phyloP scores from a whole-genome alignment of 2,797 vertebrate species.

The Lithobates pipiens region DNA sequence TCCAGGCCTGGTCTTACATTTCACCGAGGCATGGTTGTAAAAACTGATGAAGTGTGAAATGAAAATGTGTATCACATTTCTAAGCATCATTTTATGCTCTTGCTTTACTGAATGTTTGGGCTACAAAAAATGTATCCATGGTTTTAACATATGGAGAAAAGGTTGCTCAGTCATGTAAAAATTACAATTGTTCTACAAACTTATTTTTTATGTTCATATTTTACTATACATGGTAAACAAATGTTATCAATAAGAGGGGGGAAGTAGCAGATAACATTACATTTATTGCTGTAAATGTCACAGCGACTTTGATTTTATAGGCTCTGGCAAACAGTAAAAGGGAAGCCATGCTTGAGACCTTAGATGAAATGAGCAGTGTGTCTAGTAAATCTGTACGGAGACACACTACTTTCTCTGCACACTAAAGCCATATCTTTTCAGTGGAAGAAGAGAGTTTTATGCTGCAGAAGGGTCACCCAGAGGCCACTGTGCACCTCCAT shows the following conservation, averaged over 20 bases:
- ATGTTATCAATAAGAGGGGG: slow-evolving; percentile 60
- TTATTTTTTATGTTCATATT: slow-evolving; percentile 37
- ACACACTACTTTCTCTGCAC: slow-evolving; percentile 22
- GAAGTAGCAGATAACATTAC: slow-evolving; percentile 47
- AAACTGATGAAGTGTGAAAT: slow-evolving; percentile 98
- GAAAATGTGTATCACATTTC: slow-evolving; percentile 98
- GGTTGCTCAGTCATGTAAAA: slow-evolving; percentile 71
- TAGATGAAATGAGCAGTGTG: slow-evolving; percentile 57
- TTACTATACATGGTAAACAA: slow-evolving; percentile 65
- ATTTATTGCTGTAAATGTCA: slow-evolving; percentile 54
- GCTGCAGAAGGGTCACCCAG: slow-evolving; percentile 46
- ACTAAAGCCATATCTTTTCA: slow-evolving; percentile 1
- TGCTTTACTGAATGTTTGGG: slow-evolving; percentile 74
- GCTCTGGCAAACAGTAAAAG: slow-evolving; percentile 47
- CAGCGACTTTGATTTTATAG: slow-evolving; percentile 30
- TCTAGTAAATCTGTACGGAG: slow-evolving; percentile 51
- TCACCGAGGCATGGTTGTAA: slow-evolving; percentile 84
- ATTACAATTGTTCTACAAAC: slow-evolving; percentile 64
- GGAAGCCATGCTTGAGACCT: slow-evolving; percentile 46
- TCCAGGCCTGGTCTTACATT: slow-evolving; percentile 75
- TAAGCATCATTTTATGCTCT: slow-evolving; percentile 83
- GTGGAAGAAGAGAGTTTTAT: neutral
- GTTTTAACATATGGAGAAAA: slow-evolving; percentile 73
- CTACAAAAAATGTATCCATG: slow-evolving; percentile 68
- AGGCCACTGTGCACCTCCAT: slow-evolving; percentile 9